Evolutionary conservation across 2,888 invertebrate species (phyloP).

Genomic region (Molorchus minor): DNA sequence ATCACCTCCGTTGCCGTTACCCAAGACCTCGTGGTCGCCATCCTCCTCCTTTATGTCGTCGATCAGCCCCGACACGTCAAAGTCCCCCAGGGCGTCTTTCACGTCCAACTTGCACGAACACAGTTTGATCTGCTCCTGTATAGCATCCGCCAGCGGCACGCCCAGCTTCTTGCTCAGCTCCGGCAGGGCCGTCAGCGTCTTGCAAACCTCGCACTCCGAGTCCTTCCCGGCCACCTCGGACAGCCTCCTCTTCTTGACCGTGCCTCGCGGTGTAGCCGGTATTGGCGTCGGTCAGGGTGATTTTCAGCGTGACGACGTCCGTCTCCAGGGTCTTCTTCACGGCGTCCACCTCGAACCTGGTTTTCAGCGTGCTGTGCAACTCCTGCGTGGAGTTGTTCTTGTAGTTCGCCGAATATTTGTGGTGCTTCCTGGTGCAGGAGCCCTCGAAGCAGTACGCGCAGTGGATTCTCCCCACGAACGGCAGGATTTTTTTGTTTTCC

Average conservation of each 20-base stretch:
- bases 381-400: slow-evolving; percentile 16
- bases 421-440: slow-evolving; percentile 20
- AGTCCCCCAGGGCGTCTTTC: slow-evolving; percentile 16
- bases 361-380: slow-evolving; percentile 10
- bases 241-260: slow-evolving; percentile 3
- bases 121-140: slow-evolving; percentile 8
- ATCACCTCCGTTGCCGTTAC: background rate
- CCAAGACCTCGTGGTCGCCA: background rate
- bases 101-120: slow-evolving; percentile 16
- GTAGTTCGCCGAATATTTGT: slow-evolving; percentile 19
- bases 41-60: slow-evolving; percentile 12
- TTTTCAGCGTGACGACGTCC: slow-evolving; percentile 9
- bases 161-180: slow-evolving; percentile 5
- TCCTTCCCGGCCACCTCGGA: background rate
- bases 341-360: slow-evolving; percentile 18
- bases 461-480: slow-evolving; percentile 14
- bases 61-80: slow-evolving; percentile 15
- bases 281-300: background rate
- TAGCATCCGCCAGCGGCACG: background rate
- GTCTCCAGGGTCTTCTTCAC: slow-evolving; percentile 19
- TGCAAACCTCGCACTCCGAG: slow-evolving; percentile 17
- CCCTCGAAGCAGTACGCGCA: slow-evolving; percentile 21
- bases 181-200: slow-evolving; percentile 2
- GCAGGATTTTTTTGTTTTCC: slow-evolving; percentile 12
- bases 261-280: background rate